Evolutionary conservation across 2,113 vertebrate species (phyloP), one percentile per base, ranked within the genome.

Genomic region (Ranitomeya imitator): DNA sequence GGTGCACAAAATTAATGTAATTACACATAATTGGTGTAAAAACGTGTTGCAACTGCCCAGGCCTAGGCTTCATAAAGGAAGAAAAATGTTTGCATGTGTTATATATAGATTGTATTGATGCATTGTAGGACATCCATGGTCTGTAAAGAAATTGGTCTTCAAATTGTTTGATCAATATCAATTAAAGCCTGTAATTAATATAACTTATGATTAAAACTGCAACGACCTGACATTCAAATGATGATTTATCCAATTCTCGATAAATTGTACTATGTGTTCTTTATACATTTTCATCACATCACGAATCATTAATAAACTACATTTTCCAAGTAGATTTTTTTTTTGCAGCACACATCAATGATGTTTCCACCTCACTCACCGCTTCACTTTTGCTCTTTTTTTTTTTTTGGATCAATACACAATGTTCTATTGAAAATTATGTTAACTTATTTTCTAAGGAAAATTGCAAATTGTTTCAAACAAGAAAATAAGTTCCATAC

Each of bases 371-470:
- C 16, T 60, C 83, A 76, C 67, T 85, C 45, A 31, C 26, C 26
- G 26, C 67, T 12, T 74, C 52, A 85, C 51, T 45, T 69, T 76
- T 74, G 55, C 83, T 60, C 14, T 85, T 74, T 55, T 65, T 45
- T 37, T 37, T 31, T 31, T 74, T n/a, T 60, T 76, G 69, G 69
- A 74, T 85, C 83, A 85, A 74, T 59, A 85, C 69, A 74, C n/a
- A 85, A 23, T 85, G 69, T 19, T 67, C 69, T 59, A 59, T 71
- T 74, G 65, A 26, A 85, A 60, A 85, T 85, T 85, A 85, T 85
- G 55, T 85, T 85, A 85, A 74, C 83, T 76, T 85, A 76, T 76
- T 85, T 85, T 73, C 69, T 74, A 60, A 73, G 52, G 83, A 85
- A 74, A 76, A 73, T 74, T 45, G 54, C 69, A 74, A 85, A 74